Percentiles rank a stretch among this genome's conserved stretches.
phyloP scores from a whole-genome alignment of 2,888 invertebrate species.

The Eupeodes latifasciatus region DNA sequence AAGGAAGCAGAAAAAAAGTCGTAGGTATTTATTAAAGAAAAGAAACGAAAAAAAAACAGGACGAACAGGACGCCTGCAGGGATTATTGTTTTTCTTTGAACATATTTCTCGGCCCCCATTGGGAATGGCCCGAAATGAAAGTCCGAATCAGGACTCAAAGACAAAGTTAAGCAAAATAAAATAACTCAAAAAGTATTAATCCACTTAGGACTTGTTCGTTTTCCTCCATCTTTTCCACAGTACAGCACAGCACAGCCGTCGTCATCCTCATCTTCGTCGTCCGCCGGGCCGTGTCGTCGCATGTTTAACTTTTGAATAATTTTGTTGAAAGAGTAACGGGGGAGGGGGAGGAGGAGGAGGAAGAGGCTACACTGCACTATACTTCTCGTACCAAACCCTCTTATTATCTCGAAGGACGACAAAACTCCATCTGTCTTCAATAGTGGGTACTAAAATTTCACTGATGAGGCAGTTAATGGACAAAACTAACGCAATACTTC shows the following conservation, averaged over 20 bases:
- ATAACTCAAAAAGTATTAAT: conserved; percentile 57
- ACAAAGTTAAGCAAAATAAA: conserved; percentile 27
- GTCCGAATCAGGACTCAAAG: conserved; percentile 53
- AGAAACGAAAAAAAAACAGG: conserved; percentile 11
- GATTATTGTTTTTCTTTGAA: conserved; percentile 1
- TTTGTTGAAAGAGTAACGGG: conserved; percentile 20
- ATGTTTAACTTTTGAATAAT: conserved; percentile 58
- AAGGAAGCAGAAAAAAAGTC: conserved; percentile 28
- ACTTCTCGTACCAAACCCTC: neutral
- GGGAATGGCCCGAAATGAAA: conserved; percentile 41
- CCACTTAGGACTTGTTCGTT: conserved; percentile 44
- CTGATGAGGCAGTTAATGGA: conserved; percentile 52
- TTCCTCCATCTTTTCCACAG: conserved; percentile 12
- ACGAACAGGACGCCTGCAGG: conserved; percentile 4
- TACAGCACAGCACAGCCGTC: neutral
- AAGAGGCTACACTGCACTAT: neutral
- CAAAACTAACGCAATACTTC: conserved; percentile 35
- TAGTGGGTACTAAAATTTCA: conserved; percentile 10
- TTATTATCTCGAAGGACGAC: conserved; percentile 7
- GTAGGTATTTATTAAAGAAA: conserved; percentile 50
- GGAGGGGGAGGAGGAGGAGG: conserved; percentile 11
- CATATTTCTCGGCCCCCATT: neutral
- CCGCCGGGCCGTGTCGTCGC: neutral
- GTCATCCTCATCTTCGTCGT: too few relatives aligned
- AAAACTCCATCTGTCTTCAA: conserved; percentile 35